Conservation (phyloP, 2,797 vertebrate genomes). For the Mormyrops attenuatus region DNA sequence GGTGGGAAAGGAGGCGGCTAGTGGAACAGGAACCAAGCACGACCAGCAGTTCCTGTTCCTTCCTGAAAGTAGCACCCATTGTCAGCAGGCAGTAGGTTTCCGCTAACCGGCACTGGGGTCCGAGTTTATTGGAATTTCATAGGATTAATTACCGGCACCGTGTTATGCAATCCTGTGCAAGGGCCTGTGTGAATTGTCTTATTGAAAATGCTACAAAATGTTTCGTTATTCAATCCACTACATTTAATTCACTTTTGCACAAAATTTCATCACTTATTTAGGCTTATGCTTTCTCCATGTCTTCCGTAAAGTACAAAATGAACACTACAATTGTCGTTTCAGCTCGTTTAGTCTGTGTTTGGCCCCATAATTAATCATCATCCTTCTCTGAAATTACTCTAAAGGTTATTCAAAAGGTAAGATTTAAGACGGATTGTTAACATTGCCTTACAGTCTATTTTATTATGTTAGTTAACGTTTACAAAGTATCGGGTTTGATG, state of each 20-base stretch:
- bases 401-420: neutral
- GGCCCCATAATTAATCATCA: neutral
- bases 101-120: conserved; percentile 66
- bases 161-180: neutral
- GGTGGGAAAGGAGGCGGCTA: conserved; percentile 10
- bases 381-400: neutral
- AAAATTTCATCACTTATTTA: neutral
- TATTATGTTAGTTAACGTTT: neutral
- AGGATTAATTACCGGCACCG: neutral
- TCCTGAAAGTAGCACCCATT: conserved; percentile 51
- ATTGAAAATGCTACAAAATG: neutral
- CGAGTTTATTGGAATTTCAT: neutral
- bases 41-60: neutral
- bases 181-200: neutral
- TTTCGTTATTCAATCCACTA: neutral
- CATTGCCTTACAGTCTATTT: neutral
- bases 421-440: neutral
- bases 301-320: neutral
- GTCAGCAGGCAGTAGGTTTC: conserved; percentile 88
- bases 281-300: neutral
- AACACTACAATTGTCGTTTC: neutral
- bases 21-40: conserved; percentile 12
- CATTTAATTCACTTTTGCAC: neutral
- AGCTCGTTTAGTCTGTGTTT: neutral
- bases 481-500: neutral